Base-by-base conservation (phyloP, 2,797 vertebrate species). In the Serranus cabrilla region DNA sequence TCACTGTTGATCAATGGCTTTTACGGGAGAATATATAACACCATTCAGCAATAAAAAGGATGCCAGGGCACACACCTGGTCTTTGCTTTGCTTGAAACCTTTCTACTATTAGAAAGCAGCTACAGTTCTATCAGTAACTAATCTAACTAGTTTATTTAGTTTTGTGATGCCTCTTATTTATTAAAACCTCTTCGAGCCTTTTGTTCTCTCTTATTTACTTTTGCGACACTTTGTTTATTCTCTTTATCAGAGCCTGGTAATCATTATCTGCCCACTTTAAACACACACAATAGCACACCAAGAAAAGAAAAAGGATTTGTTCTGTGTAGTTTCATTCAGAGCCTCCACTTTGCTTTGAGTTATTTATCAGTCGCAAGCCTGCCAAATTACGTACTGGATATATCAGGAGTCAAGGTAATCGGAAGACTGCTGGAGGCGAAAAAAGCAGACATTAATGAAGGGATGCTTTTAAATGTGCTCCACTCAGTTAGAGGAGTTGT, bases 81-180 rank as follows among this genome's bases (percentile, higher is more conserved):
- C 17, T 27, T 27, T 40, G 11, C 42, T 40, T 34, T 1, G 7
- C 34, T 7, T 4, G 34, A 34, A 34, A 9, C 5, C 34, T 7
- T 34, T 34, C 5, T 5, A 7, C 17, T 34, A 16, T 16, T 2
- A 57, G 4, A 2, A 47, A 23, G 34, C 34, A 34, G 5, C 34
- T 34, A 34, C 34, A 34, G 34, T 34, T 7, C 8, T 34, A 8
- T 18, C 8, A 50, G 27, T 17, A 23, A 69, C 52, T n/a, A n/a
- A n/a, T n/a, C n/a, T n/a, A n/a, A n/a, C 27, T 52, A 17, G 16
- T 31, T 31, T 18, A 27, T 14, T 63, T 45, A 21, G 58, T 65
- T 63, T 49, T 20, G 23, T 23, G 43, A 68, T 25, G 16, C 14
- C 31, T 23, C 39, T 20, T n/a, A 56, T 62, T 37, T 59, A 54